Conservation (phyloP, 2,113 vertebrate genomes). For the Ophthalmolycus amberensis region DNA sequence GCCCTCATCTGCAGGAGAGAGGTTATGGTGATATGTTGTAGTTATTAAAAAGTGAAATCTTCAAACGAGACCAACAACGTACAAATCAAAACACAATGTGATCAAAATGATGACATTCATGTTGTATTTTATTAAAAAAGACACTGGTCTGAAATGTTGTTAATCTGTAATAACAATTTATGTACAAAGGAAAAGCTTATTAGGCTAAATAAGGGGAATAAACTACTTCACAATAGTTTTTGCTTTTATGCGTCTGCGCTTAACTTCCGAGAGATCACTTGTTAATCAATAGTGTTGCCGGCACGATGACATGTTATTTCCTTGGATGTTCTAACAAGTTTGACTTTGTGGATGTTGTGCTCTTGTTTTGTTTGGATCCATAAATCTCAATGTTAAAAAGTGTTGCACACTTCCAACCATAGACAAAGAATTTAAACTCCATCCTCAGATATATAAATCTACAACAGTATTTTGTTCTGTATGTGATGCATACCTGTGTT, state of each 20-base stretch:
- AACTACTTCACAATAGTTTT: neutral
- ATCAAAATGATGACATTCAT: neutral
- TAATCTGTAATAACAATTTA: neutral
- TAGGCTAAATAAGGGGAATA: neutral
- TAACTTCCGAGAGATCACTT: neutral
- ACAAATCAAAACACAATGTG: neutral
- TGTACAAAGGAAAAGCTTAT: neutral
- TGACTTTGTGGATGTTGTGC: neutral
- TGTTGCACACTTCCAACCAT: neutral
- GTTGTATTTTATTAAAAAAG: neutral
- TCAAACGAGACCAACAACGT: neutral
- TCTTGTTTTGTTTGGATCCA: neutral
- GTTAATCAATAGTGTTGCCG: neutral
- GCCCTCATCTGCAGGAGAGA: constrained; percentile 88
- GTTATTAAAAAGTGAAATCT: neutral
- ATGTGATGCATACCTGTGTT: neutral
- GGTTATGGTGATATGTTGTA: constrained; percentile 3
- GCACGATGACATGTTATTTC: neutral
- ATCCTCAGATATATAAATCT: neutral
- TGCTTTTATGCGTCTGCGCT: neutral
- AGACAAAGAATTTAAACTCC: too few relatives aligned
- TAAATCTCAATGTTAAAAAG: neutral
- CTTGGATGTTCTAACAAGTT: neutral
- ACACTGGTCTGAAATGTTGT: neutral
- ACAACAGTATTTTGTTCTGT: neutral